Evolutionary conservation across 2,888 invertebrate species (phyloP).

Genomic region (Epistrophella euchroma): DNA sequence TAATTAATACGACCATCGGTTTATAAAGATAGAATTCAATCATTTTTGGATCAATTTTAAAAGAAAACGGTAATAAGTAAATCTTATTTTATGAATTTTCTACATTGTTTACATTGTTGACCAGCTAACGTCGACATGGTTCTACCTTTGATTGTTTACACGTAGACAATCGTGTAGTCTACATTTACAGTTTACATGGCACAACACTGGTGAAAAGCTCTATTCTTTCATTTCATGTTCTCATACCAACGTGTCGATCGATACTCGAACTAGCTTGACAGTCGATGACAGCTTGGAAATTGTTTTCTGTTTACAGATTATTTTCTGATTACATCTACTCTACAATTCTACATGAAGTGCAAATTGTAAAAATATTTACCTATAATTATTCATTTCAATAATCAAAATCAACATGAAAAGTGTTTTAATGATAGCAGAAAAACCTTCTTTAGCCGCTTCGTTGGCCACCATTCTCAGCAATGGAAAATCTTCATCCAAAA

Average conservation of each 20-base stretch:
- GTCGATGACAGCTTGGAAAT: constrained; percentile 10
- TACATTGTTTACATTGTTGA: too few species aligned
- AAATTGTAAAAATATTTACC: neutral
- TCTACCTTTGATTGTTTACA: too few species aligned
- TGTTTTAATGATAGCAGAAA: constrained; percentile 99
- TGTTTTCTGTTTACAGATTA: constrained; percentile 56
- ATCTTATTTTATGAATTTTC: too few species aligned
- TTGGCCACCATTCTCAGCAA: constrained; percentile 97
- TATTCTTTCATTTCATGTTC: too few species aligned
- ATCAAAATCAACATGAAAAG: constrained; percentile 87
- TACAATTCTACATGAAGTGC: neutral
- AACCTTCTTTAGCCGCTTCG: constrained; percentile 98
- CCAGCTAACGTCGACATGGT: too few species aligned
- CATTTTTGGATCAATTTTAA: too few species aligned
- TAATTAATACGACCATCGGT: too few species aligned
- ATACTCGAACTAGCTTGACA: neutral
- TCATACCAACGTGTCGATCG: neutral
- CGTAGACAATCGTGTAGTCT: too few species aligned
- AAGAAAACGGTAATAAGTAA: too few species aligned
- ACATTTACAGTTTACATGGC: too few species aligned
- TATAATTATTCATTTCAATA: constrained; percentile 3
- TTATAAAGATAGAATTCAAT: too few species aligned
- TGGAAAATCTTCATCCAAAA: constrained; percentile 85
- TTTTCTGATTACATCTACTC: constrained; percentile 34
- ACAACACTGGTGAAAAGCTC: too few species aligned